These are phyloP conservation scores for Anas platyrhynchos DNA, from an alignment of 2,113 vertebrate genomes.

Conservation along the genomic window DNA sequence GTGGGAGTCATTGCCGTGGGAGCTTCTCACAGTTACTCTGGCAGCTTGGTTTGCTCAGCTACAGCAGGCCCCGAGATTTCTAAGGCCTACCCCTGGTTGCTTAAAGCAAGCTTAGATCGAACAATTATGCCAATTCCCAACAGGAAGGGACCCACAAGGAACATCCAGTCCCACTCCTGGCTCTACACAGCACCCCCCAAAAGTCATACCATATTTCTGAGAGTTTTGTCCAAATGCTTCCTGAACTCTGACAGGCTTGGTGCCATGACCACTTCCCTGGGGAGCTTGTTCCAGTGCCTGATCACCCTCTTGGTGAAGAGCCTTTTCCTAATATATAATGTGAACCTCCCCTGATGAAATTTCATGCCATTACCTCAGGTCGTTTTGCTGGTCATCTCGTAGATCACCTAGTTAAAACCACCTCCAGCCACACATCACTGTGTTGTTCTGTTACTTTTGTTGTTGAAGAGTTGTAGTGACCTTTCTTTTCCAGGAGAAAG, in stretches of 20 bases:
- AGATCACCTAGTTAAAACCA: neutral
- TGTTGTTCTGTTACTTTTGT: neutral
- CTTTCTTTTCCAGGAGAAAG: neutral
- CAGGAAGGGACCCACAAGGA: neutral
- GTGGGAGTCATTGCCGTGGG: no score
- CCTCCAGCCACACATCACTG: neutral
- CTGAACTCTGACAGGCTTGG: neutral
- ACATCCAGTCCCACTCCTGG: neutral
- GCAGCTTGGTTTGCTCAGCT: no score
- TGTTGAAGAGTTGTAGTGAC: neutral
- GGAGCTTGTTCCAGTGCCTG: neutral
- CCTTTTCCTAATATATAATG: neutral
- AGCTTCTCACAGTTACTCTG: no score
- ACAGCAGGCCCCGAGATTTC: no score
- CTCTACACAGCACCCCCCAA: neutral
- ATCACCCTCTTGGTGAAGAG: neutral
- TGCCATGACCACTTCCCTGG: neutral
- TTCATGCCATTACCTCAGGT: neutral
- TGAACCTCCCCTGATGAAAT: neutral
- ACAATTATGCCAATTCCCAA: no score
- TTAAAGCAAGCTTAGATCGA: no score
- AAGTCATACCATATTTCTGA: neutral
- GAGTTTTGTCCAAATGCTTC: neutral
- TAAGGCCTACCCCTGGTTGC: no score
- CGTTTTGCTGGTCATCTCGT: neutral